These are phyloP conservation scores for Hyperoplus lanceolatus DNA, from an alignment of 2,797 vertebrate genomes.

Conservation along the genomic window DNA sequence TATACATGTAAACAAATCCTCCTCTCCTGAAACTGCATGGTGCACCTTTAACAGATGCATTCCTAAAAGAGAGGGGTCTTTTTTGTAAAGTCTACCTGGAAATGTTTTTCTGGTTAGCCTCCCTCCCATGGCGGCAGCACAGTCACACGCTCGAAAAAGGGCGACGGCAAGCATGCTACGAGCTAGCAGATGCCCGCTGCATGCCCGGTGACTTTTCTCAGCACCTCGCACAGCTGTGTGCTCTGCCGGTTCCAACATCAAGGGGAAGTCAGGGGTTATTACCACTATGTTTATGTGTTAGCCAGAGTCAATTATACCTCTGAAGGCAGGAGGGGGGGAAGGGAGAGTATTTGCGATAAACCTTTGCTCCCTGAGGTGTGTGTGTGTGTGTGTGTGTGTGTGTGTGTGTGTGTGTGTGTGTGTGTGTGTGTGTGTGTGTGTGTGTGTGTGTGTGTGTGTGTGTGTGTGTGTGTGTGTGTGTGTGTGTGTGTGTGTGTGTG, in stretches of 20 bases:
- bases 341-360: conserved; percentile 26
- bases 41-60: conserved; percentile 8
- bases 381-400: conserved; percentile 9
- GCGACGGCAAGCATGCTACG: conserved; percentile 3
- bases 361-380: conserved; percentile 38
- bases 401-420: no score
- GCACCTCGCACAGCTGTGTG: conserved; percentile 49
- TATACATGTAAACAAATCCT: background rate
- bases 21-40: background rate
- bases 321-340: conserved; percentile 23
- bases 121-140: background rate
- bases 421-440: no score
- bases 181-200: conserved; percentile 15
- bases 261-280: conserved; percentile 61
- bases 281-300: conserved; percentile 67
- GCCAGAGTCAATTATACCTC: conserved; percentile 67
- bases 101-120: conserved; percentile 21
- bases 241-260: conserved; percentile 51
- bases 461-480: no score
- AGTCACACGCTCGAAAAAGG: conserved; percentile 3
- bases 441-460: no score
- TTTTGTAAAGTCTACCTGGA: background rate
- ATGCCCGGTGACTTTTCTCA: conserved; percentile 40
- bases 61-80: conserved; percentile 23
- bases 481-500: no score